phyloP scores from a whole-genome alignment of 2,113 vertebrate genomes.

The Eurystomus gularis region DNA sequence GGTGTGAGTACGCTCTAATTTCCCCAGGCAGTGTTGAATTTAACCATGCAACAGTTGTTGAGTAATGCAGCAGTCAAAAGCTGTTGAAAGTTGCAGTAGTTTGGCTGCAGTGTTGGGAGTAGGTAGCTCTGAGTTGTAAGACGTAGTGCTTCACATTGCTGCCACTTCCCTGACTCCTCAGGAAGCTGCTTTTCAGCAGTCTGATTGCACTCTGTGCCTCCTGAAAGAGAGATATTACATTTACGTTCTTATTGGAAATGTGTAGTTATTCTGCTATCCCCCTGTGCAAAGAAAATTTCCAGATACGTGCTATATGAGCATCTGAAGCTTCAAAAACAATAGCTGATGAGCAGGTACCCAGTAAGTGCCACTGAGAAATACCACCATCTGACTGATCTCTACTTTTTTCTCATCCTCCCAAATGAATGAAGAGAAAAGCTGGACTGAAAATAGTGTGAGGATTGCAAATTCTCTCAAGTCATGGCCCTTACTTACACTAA shows the following conservation, averaged over 20 bases:
- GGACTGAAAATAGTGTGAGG: neutral
- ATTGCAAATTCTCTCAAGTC: neutral
- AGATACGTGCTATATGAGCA: neutral
- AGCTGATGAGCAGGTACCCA: neutral
- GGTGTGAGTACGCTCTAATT: neutral
- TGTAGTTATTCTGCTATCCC: neutral
- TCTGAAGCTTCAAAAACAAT: neutral
- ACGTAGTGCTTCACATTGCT: neutral
- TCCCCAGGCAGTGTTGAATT: neutral
- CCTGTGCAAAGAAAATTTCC: neutral
- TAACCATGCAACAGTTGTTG: neutral
- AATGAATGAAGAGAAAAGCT: neutral
- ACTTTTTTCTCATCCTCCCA: neutral
- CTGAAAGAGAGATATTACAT: neutral
- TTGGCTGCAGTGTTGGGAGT: neutral
- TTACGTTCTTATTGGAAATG: neutral
- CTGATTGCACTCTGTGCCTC: neutral
- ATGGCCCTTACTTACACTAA: neutral
- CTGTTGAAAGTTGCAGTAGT: neutral
- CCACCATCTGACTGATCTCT: neutral
- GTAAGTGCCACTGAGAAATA: neutral
- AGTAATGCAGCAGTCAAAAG: neutral
- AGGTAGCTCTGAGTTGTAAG: neutral
- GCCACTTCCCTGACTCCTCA: neutral
- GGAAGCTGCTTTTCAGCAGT: neutral